phyloP scores from a whole-genome alignment of 2,797 vertebrate species.

The Malurus splendens region DNA sequence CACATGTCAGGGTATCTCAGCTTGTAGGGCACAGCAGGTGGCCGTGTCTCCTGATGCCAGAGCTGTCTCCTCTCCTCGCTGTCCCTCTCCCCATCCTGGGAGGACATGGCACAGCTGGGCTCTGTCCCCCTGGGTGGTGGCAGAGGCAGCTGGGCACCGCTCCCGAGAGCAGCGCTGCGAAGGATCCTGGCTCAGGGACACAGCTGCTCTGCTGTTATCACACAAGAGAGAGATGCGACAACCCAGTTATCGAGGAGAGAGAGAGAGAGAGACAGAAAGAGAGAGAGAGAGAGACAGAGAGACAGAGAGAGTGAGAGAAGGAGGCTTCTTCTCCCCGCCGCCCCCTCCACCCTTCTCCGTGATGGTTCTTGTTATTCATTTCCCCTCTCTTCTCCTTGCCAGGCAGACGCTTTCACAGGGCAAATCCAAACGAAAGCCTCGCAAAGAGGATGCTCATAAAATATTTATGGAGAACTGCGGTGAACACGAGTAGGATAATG shows the following conservation, averaged over 20 bases:
- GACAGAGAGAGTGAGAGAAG: background rate
- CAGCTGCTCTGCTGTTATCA: background rate
- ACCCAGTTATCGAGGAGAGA: background rate
- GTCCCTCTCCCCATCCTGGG: fast-evolving
- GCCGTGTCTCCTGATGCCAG: fast-evolving
- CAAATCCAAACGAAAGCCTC: slow-evolving; percentile 27
- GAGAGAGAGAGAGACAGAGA: background rate
- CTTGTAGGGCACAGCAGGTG: background rate
- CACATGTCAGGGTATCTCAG: background rate
- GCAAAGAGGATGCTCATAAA: slow-evolving; percentile 61
- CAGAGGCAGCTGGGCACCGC: background rate
- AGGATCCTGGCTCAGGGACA: background rate
- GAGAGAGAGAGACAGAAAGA: background rate
- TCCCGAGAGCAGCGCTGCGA: background rate
- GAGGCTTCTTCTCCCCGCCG: background rate
- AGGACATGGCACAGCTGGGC: fast-evolving
- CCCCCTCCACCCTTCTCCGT: background rate
- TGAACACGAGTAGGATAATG: slow-evolving; percentile 57
- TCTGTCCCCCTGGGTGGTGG: background rate
- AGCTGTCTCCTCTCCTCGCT: background rate
- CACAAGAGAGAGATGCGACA: background rate
- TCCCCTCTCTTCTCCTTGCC: background rate
- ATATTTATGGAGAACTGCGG: slow-evolving; percentile 43
- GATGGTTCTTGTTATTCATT: slow-evolving; percentile 1
- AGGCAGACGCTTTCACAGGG: background rate